Evolutionary conservation across 2,888 invertebrate species (phyloP).

Genomic region (Amphipyra berbera): DNA sequence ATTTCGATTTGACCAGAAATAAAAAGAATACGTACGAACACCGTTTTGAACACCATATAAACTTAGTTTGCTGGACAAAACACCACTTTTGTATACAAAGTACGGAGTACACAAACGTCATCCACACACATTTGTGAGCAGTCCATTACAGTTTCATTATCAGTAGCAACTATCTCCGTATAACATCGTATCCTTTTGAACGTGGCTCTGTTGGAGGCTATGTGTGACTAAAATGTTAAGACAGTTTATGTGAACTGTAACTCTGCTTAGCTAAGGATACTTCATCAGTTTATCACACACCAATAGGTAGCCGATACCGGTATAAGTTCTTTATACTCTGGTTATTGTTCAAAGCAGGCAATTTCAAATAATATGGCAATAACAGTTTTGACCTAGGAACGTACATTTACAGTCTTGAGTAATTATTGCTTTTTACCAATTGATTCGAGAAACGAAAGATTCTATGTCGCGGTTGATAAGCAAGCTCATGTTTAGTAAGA

Average conservation of each 20-base stretch:
- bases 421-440: no score
- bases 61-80: not conserved
- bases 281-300: not conserved
- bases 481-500: no score
- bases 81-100: constrained; percentile 16
- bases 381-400: no score
- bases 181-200: constrained; percentile 34
- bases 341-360: no score
- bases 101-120: constrained; percentile 22
- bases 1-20: no score
- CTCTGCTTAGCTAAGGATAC: not conserved
- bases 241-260: constrained; percentile 1
- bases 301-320: not conserved
- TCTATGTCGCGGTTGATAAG: no score
- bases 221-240: constrained; percentile 15
- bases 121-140: constrained; percentile 25
- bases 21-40: no score
- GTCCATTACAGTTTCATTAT: constrained; percentile 34
- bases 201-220: constrained; percentile 21
- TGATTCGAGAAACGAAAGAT: no score
- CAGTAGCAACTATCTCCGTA: constrained; percentile 21
- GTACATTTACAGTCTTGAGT: no score
- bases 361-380: no score
- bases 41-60: not conserved
- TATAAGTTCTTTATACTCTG: not conserved